A percentile compares a stretch with the other conserved stretches of the same genome.
These are phyloP conservation scores for Todus mexicanus DNA, from an alignment of 2,797 vertebrate genomes.

Conservation along the genomic window DNA sequence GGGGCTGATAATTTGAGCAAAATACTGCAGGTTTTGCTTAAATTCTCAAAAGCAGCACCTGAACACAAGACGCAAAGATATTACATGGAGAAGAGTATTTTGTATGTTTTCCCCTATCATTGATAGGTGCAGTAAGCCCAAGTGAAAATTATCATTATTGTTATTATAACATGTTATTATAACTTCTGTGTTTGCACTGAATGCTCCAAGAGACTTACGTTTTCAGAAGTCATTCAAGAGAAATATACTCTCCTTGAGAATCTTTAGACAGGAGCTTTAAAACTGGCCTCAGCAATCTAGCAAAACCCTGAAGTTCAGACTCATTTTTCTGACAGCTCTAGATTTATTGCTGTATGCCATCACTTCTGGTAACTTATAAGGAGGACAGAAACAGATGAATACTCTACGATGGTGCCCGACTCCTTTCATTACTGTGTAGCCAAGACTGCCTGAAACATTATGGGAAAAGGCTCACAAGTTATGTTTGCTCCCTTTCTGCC, in stretches of 20 bases:
- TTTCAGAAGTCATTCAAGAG: neutral
- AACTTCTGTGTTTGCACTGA: neutral
- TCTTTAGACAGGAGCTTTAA: neutral
- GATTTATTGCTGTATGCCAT: neutral
- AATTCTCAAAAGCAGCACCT: neutral
- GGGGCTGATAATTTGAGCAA: neutral
- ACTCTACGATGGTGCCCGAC: neutral
- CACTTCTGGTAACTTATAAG: neutral
- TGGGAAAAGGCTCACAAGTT: neutral
- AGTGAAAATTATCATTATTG: neutral
- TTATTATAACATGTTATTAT: neutral
- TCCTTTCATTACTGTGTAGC: neutral
- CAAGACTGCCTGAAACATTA: neutral
- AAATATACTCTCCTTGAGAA: neutral
- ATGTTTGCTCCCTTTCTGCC: neutral
- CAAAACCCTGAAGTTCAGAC: neutral
- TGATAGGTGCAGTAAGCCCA: neutral
- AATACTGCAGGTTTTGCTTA: neutral
- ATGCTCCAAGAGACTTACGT: neutral
- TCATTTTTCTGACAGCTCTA: neutral
- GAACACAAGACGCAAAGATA: neutral
- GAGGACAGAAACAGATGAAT: neutral
- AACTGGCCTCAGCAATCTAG: neutral
- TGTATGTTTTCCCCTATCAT: neutral
- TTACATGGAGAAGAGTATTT: neutral